A percentile compares a stretch with the other conserved stretches of the same genome.
These are phyloP conservation scores for Heteromurus nitidus DNA, from an alignment of 2,888 invertebrate species.

Conservation along the genomic window DNA sequence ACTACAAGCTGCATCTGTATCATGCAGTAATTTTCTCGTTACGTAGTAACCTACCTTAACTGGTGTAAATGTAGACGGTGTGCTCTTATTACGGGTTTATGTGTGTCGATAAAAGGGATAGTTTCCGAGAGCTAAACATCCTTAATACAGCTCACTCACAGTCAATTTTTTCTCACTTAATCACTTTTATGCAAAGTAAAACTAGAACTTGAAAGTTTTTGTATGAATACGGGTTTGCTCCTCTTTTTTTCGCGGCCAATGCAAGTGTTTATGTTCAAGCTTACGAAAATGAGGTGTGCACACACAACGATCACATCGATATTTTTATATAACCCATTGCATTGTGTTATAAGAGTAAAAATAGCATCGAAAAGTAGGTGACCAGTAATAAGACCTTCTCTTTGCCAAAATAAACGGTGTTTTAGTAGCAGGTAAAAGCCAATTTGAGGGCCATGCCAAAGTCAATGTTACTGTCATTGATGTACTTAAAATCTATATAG, in stretches of 20 bases:
- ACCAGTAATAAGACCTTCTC: no score
- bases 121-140: constrained; percentile 40
- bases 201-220: no score
- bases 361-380: no score
- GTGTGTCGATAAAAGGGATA: constrained; percentile 63
- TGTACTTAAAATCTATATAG: no score
- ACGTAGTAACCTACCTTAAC: constrained; percentile 56
- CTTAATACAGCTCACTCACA: neutral
- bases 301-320: no score
- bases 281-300: no score
- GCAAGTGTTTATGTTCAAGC: no score
- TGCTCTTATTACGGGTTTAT: constrained; percentile 62
- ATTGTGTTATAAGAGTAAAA: no score
- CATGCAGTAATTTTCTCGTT: constrained; percentile 41
- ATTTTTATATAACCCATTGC: no score
- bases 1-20: constrained; percentile 10
- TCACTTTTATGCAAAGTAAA: neutral
- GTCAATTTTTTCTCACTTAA: neutral
- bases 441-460: constrained; percentile 54
- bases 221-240: neutral
- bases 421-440: no score
- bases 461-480: constrained; percentile 50
- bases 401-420: no score
- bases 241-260: neutral
- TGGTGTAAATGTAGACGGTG: constrained; percentile 45